These are phyloP conservation scores for Acanthis flammea DNA, from an alignment of 2,797 vertebrate species.

Conservation along the genomic window DNA sequence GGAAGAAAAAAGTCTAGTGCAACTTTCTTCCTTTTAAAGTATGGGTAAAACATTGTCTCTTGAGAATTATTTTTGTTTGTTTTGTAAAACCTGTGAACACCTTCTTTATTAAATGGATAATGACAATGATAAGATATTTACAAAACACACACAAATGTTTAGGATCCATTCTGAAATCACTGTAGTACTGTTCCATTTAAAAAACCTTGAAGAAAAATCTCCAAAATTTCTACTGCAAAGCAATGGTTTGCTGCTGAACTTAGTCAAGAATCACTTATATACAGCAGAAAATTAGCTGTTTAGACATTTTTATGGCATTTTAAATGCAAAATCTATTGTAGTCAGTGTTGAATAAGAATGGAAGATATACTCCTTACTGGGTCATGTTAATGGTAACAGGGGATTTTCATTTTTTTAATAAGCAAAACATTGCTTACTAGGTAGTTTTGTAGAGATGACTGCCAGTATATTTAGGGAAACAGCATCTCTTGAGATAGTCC, in stretches of 20 bases:
- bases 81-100: background rate
- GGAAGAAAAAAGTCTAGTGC: background rate
- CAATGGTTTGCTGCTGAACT: background rate
- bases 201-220: background rate
- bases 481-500: background rate
- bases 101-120: background rate
- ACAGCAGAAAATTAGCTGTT: background rate
- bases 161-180: background rate
- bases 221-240: background rate
- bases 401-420: background rate
- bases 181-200: background rate
- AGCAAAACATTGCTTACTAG: background rate
- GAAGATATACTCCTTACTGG: background rate
- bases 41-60: background rate
- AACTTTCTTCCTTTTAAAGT: background rate
- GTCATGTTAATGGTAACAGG: background rate
- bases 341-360: background rate
- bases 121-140: background rate
- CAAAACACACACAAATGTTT: background rate
- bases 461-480: background rate
- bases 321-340: background rate
- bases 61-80: rapidly evolving
- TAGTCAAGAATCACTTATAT: background rate
- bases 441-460: background rate
- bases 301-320: background rate